phyloP scores from a whole-genome alignment of 1,140 invertebrate species.

The Rhopalosiphum maidis region DNA sequence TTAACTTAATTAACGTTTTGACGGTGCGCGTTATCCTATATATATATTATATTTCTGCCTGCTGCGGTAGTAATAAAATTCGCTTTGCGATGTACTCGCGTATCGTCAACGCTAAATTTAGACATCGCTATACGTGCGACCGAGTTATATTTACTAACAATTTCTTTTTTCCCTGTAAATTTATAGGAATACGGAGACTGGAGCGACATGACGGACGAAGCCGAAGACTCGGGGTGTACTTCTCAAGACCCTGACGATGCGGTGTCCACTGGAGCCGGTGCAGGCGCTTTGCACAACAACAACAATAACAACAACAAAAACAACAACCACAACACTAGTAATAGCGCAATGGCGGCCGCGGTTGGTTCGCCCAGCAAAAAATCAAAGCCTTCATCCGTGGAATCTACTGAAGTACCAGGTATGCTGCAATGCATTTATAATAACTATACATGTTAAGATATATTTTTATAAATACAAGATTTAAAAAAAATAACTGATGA shows the following conservation, averaged over 20 bases:
- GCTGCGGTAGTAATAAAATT: background rate
- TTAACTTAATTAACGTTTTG: background rate
- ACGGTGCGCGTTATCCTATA: background rate
- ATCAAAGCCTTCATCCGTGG: conserved; percentile 36
- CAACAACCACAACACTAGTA: conserved; percentile 28
- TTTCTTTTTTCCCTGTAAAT: background rate
- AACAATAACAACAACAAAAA: conserved; percentile 27
- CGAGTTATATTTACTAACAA: background rate
- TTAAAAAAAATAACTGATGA: too few species aligned
- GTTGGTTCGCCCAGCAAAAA: conserved; percentile 38
- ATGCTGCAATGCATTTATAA: background rate
- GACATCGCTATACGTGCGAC: background rate
- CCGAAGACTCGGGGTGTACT: conserved; percentile 65
- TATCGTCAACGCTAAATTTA: background rate
- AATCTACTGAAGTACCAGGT: conserved; percentile 47
- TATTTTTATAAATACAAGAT: too few species aligned
- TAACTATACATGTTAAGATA: too few species aligned
- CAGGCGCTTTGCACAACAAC: background rate
- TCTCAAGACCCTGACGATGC: conserved; percentile 63
- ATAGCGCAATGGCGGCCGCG: background rate
- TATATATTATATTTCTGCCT: background rate
- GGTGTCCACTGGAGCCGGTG: background rate
- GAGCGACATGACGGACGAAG: conserved; percentile 60
- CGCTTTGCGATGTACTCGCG: background rate
- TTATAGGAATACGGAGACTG: conserved; percentile 48